A percentile compares a stretch with the other conserved stretches of the same genome.
phyloP scores from a whole-genome alignment of 2,113 vertebrate species.

The Psilopsiagon aymara region DNA sequence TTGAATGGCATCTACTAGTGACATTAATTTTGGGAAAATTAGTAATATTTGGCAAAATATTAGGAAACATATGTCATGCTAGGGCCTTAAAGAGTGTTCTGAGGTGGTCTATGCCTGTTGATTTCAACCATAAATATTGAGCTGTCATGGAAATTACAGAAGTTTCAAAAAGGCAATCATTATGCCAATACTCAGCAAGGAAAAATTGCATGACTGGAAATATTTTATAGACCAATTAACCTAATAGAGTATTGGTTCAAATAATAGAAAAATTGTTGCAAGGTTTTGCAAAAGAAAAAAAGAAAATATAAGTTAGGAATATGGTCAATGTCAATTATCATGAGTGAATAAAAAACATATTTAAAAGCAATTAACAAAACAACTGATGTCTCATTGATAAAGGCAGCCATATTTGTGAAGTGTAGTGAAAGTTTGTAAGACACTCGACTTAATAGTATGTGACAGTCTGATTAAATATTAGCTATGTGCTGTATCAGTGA shows the following conservation, averaged over 20 bases:
- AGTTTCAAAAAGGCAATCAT: neutral
- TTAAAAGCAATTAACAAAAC: accelerated
- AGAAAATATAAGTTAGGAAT: neutral
- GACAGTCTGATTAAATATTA: constrained; percentile 64
- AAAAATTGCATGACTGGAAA: neutral
- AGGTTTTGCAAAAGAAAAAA: neutral
- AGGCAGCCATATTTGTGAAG: neutral
- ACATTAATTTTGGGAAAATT: neutral
- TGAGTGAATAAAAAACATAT: neutral
- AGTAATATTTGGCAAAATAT: neutral
- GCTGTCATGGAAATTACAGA: neutral
- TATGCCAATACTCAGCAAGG: neutral
- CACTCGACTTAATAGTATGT: neutral
- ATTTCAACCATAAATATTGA: neutral
- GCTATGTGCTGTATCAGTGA: constrained; percentile 51
- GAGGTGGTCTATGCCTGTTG: neutral
- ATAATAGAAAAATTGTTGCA: neutral
- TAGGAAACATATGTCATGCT: neutral
- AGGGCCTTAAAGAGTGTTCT: neutral
- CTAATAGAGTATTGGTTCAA: neutral
- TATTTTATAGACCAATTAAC: neutral
- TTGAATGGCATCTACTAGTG: neutral
- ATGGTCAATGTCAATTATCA: neutral
- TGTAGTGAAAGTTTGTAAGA: constrained; percentile 1
- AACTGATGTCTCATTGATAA: neutral